phyloP scores from a whole-genome alignment of 2,797 vertebrate species.

The Microchirus variegatus region DNA sequence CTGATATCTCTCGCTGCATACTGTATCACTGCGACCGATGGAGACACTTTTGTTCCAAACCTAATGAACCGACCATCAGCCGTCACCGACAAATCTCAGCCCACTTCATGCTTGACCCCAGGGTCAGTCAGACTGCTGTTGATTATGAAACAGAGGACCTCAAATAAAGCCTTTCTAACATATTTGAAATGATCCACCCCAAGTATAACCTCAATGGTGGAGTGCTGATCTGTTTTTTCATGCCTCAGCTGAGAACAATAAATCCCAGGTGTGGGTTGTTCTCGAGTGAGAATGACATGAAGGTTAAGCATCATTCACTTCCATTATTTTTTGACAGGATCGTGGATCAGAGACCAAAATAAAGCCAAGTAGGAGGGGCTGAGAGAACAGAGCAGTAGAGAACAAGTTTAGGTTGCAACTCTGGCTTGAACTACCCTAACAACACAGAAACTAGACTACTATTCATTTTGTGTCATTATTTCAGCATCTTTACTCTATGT shows the following conservation, averaged over 20 bases:
- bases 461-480: neutral
- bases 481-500: neutral
- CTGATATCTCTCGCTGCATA: constrained; percentile 53
- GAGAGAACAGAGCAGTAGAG: neutral
- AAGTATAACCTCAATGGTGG: neutral
- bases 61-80: constrained; percentile 44
- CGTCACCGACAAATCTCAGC: constrained; percentile 27
- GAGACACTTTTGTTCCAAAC: constrained; percentile 58
- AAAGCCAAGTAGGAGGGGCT: too few species aligned
- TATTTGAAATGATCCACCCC: neutral
- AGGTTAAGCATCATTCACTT: constrained; percentile 58
- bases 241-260: constrained; percentile 7
- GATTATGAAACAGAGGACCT: neutral
- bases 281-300: constrained; percentile 13
- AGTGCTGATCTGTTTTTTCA: constrained; percentile 19
- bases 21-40: constrained; percentile 46
- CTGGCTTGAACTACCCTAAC: neutral
- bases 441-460: neutral
- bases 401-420: constrained; percentile 9
- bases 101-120: constrained; percentile 39
- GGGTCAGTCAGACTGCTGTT: neutral
- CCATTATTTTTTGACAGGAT: constrained; percentile 30
- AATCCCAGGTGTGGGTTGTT: constrained; percentile 43
- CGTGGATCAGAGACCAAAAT: constrained; percentile 11
- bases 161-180: neutral